These are phyloP conservation scores for Encarsia formosa DNA, from an alignment of 2,888 invertebrate genomes.

Conservation along the genomic window DNA sequence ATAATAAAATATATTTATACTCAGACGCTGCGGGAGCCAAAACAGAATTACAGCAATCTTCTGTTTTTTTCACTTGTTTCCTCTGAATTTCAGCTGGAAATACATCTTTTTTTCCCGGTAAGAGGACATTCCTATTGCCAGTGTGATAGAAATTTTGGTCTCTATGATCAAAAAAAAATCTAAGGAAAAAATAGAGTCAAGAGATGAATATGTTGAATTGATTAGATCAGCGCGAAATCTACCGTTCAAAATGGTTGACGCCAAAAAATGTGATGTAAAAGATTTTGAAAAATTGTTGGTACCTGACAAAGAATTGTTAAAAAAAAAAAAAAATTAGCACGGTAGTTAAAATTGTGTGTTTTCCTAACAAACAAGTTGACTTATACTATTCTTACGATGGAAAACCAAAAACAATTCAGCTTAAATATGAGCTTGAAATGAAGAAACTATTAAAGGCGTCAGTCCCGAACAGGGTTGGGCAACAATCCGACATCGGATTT, in stretches of 20 bases:
- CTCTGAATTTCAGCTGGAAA: constrained; percentile 11
- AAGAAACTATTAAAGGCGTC: too few species aligned
- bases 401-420: too few species aligned
- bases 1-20: background rate
- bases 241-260: constrained; percentile 18
- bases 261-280: too few species aligned
- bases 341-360: too few species aligned
- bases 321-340: too few species aligned
- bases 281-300: too few species aligned
- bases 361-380: too few species aligned
- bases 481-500: too few species aligned
- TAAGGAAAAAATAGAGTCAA: constrained; percentile 19
- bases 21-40: background rate
- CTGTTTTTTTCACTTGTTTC: constrained; percentile 8
- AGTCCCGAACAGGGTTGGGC: too few species aligned
- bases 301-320: too few species aligned
- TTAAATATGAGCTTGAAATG: too few species aligned
- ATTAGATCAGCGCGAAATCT: constrained; percentile 13
- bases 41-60: background rate
- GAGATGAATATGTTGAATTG: constrained; percentile 15
- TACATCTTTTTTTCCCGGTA: constrained; percentile 26
- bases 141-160: constrained; percentile 26
- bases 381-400: too few species aligned
- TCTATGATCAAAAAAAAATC: constrained; percentile 17
- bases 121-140: constrained; percentile 26